These are phyloP conservation scores for Rutpela maculata DNA, from an alignment of 2,888 invertebrate genomes.

Conservation along the genomic window DNA sequence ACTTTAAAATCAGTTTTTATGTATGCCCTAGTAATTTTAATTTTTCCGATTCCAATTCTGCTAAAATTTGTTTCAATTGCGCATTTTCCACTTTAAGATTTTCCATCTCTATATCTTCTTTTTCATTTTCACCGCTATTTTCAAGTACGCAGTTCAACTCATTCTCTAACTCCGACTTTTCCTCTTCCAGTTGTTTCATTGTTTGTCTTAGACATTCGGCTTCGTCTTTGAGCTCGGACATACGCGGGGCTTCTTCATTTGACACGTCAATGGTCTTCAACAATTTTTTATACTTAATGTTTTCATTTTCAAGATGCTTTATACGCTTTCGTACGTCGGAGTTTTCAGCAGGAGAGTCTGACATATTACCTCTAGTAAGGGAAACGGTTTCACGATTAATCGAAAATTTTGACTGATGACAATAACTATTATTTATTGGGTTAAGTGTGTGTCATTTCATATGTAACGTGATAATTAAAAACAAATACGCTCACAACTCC, in stretches of 20 bases:
- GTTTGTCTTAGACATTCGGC: conserved; percentile 48
- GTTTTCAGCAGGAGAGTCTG: conserved; percentile 26
- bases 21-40: conserved; percentile 45
- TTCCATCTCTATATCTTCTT: conserved; percentile 49
- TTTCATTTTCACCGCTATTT: conserved; percentile 48
- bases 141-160: conserved; percentile 47
- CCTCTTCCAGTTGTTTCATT: conserved; percentile 52
- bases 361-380: neutral
- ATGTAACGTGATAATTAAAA: neutral
- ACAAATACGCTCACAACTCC: no score
- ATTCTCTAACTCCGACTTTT: conserved; percentile 54
- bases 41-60: conserved; percentile 53
- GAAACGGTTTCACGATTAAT: neutral
- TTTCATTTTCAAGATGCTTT: conserved; percentile 60
- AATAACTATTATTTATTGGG: neutral
- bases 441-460: conserved; percentile 13
- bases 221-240: conserved; percentile 49
- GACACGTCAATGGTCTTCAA: conserved; percentile 56
- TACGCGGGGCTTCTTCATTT: conserved; percentile 47
- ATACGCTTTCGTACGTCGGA: conserved; percentile 55
- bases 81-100: conserved; percentile 49
- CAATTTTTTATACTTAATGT: conserved; percentile 55
- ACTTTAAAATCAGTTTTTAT: conserved; percentile 35
- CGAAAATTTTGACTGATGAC: conserved; percentile 24
- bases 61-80: conserved; percentile 49